Evolutionary conservation across 2,888 invertebrate species (phyloP).

Genomic region (Strigamia maritima): DNA sequence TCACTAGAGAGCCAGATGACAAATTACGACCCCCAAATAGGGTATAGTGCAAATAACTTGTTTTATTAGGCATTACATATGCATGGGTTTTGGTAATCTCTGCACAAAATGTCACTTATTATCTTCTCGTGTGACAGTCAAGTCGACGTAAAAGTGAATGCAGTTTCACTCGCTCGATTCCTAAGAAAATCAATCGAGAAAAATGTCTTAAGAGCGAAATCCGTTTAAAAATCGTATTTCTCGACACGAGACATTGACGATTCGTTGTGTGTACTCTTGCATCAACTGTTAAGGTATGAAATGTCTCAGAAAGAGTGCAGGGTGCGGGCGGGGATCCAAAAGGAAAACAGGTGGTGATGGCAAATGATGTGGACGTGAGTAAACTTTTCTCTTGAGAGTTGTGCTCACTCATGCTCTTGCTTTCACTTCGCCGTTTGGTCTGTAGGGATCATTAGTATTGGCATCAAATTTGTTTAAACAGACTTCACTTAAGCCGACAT

Average conservation of each 20-base stretch:
- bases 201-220: background rate
- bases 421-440: constrained; percentile 1
- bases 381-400: background rate
- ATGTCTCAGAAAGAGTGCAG: background rate
- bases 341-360: constrained; percentile 15
- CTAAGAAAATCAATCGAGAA: background rate
- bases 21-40: background rate
- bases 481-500: constrained; percentile 19
- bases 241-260: background rate
- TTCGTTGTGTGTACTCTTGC: background rate
- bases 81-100: background rate
- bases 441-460: constrained; percentile 10
- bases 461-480: constrained; percentile 23
- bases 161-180: background rate
- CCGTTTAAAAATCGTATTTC: too few species aligned
- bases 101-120: background rate
- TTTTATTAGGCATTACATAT: constrained; percentile 9
- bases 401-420: background rate
- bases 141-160: background rate
- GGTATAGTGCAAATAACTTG: background rate
- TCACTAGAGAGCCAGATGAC: background rate
- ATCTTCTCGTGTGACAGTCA: background rate
- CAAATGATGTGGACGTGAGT: constrained; percentile 12
- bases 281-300: background rate
- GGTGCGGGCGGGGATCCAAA: background rate